Base-by-base conservation (phyloP, 2,888 invertebrate species). In the Abrostola tripartita region DNA sequence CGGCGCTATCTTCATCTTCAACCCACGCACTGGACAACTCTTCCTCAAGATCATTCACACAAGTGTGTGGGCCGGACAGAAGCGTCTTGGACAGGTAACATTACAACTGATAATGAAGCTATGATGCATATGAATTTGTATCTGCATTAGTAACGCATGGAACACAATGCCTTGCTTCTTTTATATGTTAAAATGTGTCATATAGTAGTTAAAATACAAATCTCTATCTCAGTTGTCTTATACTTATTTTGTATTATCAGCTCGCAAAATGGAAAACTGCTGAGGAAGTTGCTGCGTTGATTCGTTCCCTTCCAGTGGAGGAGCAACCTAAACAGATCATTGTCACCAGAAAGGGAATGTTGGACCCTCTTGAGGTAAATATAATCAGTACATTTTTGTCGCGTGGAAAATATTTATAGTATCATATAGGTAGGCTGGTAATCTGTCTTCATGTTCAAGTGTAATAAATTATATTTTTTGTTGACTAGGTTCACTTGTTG, bases 261-360 rank as follows among this genome's bases (percentile, higher is more conserved):
- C 95, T 99, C 92, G 99, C 99, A 9, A 99, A 99, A 93, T 99
- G 99, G 99, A 99, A 99, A 94, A 99, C 99, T 0, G 99, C 99
- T 56, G 99, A 99, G 95, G 99, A 99, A 97, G 99, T 99, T 12
- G 99, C 99, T 0, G 99, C 99, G 40, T 94, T 99, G 83, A 99
- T 99, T 96, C 97, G 99, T 50, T 99, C 99, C 0, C 94, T 99
- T 74, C 99, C 99, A 0, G 99, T 99, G 5, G 99, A 99, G 93
- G 99, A 99, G 93, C 99, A 99, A 89, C 99, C 99, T 0, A 99
- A 99, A 89, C 99, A 99, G 94, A 99, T 99, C 90, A 99, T 99
- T 88, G 99, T 99, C 61, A 99, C 99, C 0, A 96, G 99, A 82
- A 99, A 99, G 90, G 99, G 99, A 90, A 99, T 99, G 99, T 97